Evolutionary conservation across 2,113 vertebrate species (phyloP), one percentile per base, ranked within the genome.

Genomic region (Clarias macrocephalus): DNA sequence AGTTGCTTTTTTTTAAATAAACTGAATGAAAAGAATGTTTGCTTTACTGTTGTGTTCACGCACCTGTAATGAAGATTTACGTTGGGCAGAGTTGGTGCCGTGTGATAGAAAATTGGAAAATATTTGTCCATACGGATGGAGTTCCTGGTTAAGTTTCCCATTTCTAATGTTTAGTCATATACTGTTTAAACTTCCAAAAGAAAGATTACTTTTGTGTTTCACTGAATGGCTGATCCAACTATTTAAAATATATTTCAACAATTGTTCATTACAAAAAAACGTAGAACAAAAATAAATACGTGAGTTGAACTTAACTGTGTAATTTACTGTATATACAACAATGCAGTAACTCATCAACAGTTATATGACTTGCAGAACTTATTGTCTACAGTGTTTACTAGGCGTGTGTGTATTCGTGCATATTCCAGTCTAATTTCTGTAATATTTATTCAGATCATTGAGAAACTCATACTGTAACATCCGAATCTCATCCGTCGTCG

Each of bases 111-210:
- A 68, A 54, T 12, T 30, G 65, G 3, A 57, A 66, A 87, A 37
- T 57, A 42, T 72, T 83, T 42, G 9, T 30, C 62, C 87, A 65
- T 57, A 81, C 88, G 77, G 21, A 21, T 16, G 16, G 62, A 16
- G 75, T 72, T 80, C 52, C 87, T 83, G 63, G n/a, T n/a, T 86
- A 85, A 12, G 19, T 15, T 37, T 86, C n/a, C 23, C 25, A 13
- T 30, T 79, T 79, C 23, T 54, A 21, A 76, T 76, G 48, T 8
- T 48, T 48, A 48, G 48, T 48, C 48, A 48, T 48, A 48, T 48
- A 48, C 7, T 48, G 48, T 48, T 48, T 48, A 48, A 48, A 42
- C 42, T 42, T 42, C 42, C 42, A 42, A 5, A 42, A 42, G 6
- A 48, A 48, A 7, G 1, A 57, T 56, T 79, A 16, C 25, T 56